Base-by-base conservation (phyloP, 2,113 vertebrate species). In the Montifringilla adamsi region DNA sequence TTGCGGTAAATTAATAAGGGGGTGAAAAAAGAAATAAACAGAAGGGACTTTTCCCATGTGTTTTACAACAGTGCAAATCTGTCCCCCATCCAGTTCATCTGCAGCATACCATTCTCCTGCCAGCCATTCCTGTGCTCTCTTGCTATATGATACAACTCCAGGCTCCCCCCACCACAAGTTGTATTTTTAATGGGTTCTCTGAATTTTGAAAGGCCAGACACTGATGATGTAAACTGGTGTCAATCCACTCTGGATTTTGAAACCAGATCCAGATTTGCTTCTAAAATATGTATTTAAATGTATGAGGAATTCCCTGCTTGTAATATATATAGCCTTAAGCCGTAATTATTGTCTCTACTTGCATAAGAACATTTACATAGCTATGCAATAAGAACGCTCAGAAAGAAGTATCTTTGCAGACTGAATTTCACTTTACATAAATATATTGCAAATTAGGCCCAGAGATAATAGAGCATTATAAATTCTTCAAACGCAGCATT, bases 1-100 rank as follows among this genome's bases (percentile, higher is more conserved):
- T 93, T 97, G 96, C 4, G 37, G 97, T 90, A 96, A 97, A 97
- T 97, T 97, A 97, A 96, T 96, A 95, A 95, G 72, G 58, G 76
- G 72, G 60, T 91, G 39, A 37, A 70, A 50, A 59, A 67, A 52
- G 24, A 88, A 94, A 91, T 49, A 98, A 97, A 97, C 89, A 97
- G 88, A 96, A 95, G 78, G 82, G 67, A 89, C 82, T 94, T 98
- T 97, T 94, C 97, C 95, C 93, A 95, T 84, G 87, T 97, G 92
- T 86, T 95, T 96, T 88, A 73, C 50, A 82, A 88, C 76, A 94
- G 93, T 87, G 73, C 53, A 95, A 92, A 96, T 97, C 89, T 97
- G 75, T 89, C 96, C 93, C 75, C 68, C 94, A 79, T 92, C 91
- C 92, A 96, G 87, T 91, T 97, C 94, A 94, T 98, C 94, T 96